These are phyloP conservation scores for Cyanoramphus novaezelandiae DNA, from an alignment of 2,113 vertebrate species.

Conservation along the genomic window DNA sequence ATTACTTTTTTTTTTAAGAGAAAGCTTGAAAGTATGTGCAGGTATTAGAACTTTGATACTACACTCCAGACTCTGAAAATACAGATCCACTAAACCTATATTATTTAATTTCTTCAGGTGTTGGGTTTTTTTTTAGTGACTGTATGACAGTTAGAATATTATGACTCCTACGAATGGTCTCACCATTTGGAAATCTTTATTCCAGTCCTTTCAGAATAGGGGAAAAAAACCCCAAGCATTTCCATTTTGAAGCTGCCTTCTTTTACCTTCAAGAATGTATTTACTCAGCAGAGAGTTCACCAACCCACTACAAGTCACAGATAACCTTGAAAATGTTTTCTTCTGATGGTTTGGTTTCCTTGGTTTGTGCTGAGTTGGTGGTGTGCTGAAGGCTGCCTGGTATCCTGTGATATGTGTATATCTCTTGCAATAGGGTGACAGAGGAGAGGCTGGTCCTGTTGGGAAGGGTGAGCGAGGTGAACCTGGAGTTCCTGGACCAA, in stretches of 20 bases:
- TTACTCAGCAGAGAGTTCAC: not conserved
- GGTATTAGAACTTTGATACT: not conserved
- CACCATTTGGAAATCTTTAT: not conserved
- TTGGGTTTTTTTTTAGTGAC: not conserved
- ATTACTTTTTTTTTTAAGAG: fast-evolving
- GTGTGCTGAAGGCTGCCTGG: not conserved
- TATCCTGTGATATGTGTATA: not conserved
- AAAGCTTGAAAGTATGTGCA: not conserved
- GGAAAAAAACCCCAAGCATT: not conserved
- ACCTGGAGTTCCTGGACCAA: conserved; percentile 83
- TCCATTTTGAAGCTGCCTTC: not conserved
- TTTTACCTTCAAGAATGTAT: not conserved
- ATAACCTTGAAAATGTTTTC: not conserved
- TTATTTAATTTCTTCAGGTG: not conserved
- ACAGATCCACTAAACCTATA: not conserved
- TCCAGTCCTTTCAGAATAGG: not conserved
- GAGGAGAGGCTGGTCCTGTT: conserved; percentile 86
- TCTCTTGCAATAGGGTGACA: conserved; percentile 83
- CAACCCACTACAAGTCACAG: not conserved
- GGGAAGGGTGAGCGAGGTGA: conserved; percentile 92
- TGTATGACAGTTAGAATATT: not conserved
- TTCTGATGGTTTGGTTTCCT: not conserved
- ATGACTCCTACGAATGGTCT: not conserved
- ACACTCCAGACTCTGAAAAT: not conserved
- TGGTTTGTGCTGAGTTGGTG: not conserved